Evolutionary conservation across 2,888 invertebrate genomes (phyloP), one percentile per base, ranked within the genome.

Genomic region (Polydrusus pterygomalis): DNA sequence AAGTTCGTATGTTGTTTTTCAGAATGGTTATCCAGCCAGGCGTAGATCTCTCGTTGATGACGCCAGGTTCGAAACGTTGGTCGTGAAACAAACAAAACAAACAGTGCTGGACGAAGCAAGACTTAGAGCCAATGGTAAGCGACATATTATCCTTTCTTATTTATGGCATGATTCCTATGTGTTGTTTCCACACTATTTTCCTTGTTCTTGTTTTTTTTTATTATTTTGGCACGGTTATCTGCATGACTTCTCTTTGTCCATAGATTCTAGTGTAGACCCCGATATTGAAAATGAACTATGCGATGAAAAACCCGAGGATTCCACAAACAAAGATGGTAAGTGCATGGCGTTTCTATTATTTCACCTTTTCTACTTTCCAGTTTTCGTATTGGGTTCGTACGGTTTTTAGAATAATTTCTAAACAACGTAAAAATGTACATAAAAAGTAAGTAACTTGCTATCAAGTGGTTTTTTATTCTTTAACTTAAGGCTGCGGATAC

Each of bases 1-100:
- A 40, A 9, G 40, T n/a, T n/a, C 1, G 1, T 45, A 15, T 65
- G 60, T 79, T 82, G 79, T 81, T 85, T 92, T 93, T 49, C 91
- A 98, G 98, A 97, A 98, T 90, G 98, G 98, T 79, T 98, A 98
- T 88, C 96, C 97, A 83, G 96, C 97, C 79, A 93, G 97, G 85
- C 94, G 97, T 84, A 94, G 98, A 85, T 98, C 98, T 80, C 92
- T 99, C 79, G 98, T 99, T 70, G 98, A 97, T 85, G 98, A 99
- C 89, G 98, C 99, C 82, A 94, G 97, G 84, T 98, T 99, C 88
- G 99, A 99, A 88, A 97, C 96, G 78, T 91, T 96, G 86, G 96
- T 98, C 83, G 97, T 98, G 86, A 96, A 96, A 89, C 97, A 97
- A 90, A 96, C 95, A 87, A 96, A 97, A 88, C 95, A 96, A 90